Evolutionary conservation across 2,113 vertebrate species (phyloP), one percentile per base, ranked within the genome.

Genomic region (Macquaria australasica): DNA sequence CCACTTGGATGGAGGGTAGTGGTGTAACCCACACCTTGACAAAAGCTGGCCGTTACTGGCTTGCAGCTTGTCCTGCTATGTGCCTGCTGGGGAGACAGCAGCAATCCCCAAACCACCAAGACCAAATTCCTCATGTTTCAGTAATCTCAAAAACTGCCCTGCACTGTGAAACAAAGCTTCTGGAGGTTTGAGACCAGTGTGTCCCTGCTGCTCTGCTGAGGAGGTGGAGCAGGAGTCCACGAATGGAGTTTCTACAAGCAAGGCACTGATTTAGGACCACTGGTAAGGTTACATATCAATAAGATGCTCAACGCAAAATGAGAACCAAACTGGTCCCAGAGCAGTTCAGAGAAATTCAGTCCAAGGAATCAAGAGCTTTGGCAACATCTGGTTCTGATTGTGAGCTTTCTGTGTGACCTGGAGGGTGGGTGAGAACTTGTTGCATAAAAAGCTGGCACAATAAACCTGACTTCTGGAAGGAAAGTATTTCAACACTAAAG

Each of bases 1-100:
- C 91, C 92, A 0, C 0, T 74, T 2, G 91, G 94, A 28, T 91
- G 25, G 31, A 5, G 55, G 63, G n/a, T 87, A 0, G 87, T 88
- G 51, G 67, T 62, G 89, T 95, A 95, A 3, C 92, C 91, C 71
- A 93, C 23, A 9, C 83, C 77, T 31, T 73, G 83, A 66, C 94
- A 95, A 34, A 93, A 92, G 69, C 12, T 80, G 68, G 84, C 8
- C 0, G 81, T 91, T 1, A 95, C 0, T 0, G 93, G 87, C 20
- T 37, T 84, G 85, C 93, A 95, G 8, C 0, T 81, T 0, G 66
- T 1, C 45, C 15, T 64, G 25, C 59, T 9, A 0, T 48, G 63
- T 0, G 67, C 58, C 6, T 1, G 56, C 53, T 25, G 80, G 7
- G 41, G 68, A 28, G 18, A 69, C 50, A 91, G 60, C 41, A 85